These are phyloP conservation scores for Neolamprologus ventralis DNA, from an alignment of 2,113 vertebrate species.

Conservation along the genomic window DNA sequence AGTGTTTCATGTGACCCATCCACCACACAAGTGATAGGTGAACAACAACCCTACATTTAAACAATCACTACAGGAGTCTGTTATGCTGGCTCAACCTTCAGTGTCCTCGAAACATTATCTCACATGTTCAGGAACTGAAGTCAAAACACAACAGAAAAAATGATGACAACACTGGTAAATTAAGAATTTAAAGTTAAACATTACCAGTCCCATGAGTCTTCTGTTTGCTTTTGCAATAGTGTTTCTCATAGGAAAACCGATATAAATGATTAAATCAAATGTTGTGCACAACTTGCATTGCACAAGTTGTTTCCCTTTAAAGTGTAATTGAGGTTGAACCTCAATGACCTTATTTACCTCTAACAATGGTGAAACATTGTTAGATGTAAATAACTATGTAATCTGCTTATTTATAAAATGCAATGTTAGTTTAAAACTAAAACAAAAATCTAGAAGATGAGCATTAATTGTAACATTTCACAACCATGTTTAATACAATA, in stretches of 20 bases:
- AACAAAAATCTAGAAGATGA: neutral
- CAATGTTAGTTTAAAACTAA: neutral
- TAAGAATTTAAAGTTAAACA: neutral
- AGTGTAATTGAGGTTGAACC: neutral
- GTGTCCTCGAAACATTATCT: neutral
- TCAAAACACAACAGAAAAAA: neutral
- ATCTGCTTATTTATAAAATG: neutral
- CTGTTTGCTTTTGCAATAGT: neutral
- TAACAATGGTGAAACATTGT: neutral
- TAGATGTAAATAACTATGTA: neutral
- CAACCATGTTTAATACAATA: neutral
- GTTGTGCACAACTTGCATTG: neutral
- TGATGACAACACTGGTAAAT: neutral
- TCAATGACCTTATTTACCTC: neutral
- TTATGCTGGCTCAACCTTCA: rapidly evolving
- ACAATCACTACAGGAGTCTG: neutral
- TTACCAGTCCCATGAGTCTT: neutral
- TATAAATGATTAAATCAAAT: neutral
- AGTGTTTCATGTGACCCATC: rapidly evolving
- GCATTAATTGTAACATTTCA: neutral
- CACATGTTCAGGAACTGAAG: neutral
- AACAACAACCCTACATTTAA: neutral
- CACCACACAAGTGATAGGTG: neutral
- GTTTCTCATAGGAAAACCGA: neutral
- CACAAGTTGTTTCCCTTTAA: neutral